Evolutionary conservation across 2,797 vertebrate genomes (phyloP), one percentile per base, ranked within the genome.

Genomic region (Sebastes taczanowskii): DNA sequence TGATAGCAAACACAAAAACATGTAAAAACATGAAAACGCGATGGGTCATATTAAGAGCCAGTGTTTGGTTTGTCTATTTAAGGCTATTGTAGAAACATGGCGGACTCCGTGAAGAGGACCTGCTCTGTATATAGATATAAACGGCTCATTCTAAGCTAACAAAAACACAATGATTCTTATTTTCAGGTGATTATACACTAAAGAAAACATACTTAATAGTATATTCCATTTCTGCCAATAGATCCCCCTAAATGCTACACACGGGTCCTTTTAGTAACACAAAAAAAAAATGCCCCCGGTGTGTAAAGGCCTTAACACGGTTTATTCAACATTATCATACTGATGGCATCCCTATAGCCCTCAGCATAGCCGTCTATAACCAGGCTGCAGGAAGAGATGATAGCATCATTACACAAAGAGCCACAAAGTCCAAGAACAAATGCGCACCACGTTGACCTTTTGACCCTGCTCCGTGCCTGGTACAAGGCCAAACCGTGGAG

Each of bases 321-420:
- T 64, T 25, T 34, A 46, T 61, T 29, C 10, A 14, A 62, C 23
- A 65, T 65, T 34, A 71, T 9, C 10, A 30, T 5, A 5, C 32
- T 35, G 16, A 46, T 46, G 42, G 42, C 42, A 20, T 46, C 7
- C 22, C 1, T 0, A 18, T 7, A 25, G 20, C 65, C 78, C 56
- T 63, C 62, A 62, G 18, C 34, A 27, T 42, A 55, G 29, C 62
- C 58, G 18, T 74, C 55, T 22, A 52, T 27, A 60, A 58, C 53
- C 56, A 78, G 38, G 11, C 64, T 79, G 55, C 72, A 74, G 65
- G 32, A 82, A 69, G 71, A 80, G 34, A 71, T 67, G 75, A 90
- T 83, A 52, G 69, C 67, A 75, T 89, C 78, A 61, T 80, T 71
- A 87, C 64, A 86, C 56, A 86, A 73, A 87, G 81, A 86, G 53